Percentiles rank a stretch among this genome's conserved stretches.
Evolutionary conservation across 1,140 invertebrate genomes (phyloP).

Genomic region (Kradibia gibbosae): DNA sequence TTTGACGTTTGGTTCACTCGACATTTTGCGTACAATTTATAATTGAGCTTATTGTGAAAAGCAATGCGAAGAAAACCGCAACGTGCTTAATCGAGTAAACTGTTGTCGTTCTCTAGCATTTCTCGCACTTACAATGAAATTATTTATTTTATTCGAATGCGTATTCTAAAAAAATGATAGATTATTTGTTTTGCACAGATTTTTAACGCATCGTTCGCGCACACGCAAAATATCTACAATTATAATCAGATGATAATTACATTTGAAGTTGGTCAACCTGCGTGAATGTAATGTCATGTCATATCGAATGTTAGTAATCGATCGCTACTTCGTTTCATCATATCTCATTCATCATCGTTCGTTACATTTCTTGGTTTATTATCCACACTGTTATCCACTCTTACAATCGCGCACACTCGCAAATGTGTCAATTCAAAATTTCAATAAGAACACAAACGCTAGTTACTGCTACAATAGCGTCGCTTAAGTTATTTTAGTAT

Average conservation of each 20-base stretch:
- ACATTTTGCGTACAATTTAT: slow-evolving; percentile 47
- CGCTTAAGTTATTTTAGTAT: too few species aligned
- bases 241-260: slow-evolving; percentile 14
- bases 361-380: too few species aligned
- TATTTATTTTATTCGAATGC: neutral
- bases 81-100: neutral
- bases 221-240: neutral
- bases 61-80: neutral
- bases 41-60: neutral
- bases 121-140: neutral
- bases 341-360: too few species aligned
- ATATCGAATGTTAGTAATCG: neutral
- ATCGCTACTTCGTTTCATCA: neutral
- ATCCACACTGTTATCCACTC: too few species aligned
- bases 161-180: slow-evolving; percentile 6
- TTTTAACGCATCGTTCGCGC: too few species aligned
- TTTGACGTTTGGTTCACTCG: slow-evolving; percentile 58
- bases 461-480: too few species aligned
- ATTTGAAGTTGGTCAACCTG: neutral
- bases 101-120: neutral
- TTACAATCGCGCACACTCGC: too few species aligned
- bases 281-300: neutral
- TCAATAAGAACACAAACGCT: too few species aligned
- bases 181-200: neutral
- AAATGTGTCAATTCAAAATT: too few species aligned